phyloP scores from a whole-genome alignment of 2,113 vertebrate species.

The Tautogolabrus adspersus region DNA sequence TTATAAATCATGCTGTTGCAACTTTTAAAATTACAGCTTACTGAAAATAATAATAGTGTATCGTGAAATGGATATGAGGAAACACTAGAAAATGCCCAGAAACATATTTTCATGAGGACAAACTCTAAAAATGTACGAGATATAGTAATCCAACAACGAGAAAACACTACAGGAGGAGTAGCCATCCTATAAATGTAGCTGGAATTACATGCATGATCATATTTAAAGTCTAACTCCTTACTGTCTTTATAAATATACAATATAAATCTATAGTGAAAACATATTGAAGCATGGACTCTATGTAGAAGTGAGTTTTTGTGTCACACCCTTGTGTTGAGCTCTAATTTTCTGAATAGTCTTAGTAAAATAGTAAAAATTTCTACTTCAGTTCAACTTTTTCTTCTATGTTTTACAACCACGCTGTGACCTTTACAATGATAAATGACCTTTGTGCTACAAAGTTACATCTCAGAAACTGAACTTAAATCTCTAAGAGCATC shows the following conservation, averaged over 20 bases:
- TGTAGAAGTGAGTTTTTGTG: conserved; percentile 7
- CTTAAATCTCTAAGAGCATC: not conserved
- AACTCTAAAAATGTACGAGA: not conserved
- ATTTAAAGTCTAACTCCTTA: not conserved
- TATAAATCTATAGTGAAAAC: not conserved
- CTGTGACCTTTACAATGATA: conserved; percentile 16
- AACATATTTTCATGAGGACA: not conserved
- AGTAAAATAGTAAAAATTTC: not conserved
- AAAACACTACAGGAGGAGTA: no score
- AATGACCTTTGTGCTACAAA: not conserved
- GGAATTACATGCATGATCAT: not conserved
- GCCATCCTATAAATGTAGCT: no score
- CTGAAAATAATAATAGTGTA: not conserved
- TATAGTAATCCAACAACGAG: no score
- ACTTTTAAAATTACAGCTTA: conserved; percentile 6
- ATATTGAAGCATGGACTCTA: not conserved
- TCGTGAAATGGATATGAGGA: not conserved
- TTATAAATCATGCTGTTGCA: not conserved
- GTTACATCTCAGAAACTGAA: not conserved
- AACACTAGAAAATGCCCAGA: not conserved
- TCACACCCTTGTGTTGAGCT: conserved; percentile 38
- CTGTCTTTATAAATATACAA: no score
- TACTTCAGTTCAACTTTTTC: not conserved
- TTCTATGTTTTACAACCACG: conserved; percentile 1
- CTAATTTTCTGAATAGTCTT: conserved; percentile 14